phyloP scores from a whole-genome alignment of 2,113 vertebrate genomes.

The Tonatia bakeri region DNA sequence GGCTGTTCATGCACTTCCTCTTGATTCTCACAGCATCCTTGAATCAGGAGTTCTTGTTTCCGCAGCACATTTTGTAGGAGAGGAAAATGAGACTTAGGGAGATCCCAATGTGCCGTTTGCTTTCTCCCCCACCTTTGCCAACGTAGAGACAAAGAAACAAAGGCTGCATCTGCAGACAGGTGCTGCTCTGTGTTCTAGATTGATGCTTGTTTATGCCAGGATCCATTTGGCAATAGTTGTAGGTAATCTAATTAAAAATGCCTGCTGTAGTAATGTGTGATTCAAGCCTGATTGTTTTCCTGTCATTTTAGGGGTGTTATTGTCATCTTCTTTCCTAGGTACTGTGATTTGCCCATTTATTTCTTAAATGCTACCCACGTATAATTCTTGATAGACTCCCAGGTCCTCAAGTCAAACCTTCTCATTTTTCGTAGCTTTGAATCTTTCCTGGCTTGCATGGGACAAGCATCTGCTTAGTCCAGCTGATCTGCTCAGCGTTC shows the following conservation, averaged over 20 bases:
- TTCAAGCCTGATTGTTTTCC: neutral
- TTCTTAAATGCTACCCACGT: neutral
- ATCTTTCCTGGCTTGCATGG: neutral
- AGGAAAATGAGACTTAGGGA: neutral
- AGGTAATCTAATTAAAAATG: neutral
- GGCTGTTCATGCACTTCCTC: neutral
- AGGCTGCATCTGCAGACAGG: neutral
- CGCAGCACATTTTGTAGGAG: neutral
- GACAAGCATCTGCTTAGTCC: accelerated
- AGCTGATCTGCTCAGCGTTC: accelerated
- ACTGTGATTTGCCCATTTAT: neutral
- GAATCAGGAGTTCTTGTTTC: neutral
- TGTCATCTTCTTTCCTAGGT: neutral
- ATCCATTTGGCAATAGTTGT: neutral
- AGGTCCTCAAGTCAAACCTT: neutral
- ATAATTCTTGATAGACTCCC: neutral
- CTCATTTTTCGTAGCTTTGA: neutral
- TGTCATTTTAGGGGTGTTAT: neutral
- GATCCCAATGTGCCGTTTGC: neutral
- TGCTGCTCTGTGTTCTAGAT: neutral
- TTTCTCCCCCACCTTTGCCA: neutral
- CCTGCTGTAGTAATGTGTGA: neutral
- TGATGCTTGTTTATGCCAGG: neutral
- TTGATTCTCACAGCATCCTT: neutral
- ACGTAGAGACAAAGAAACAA: neutral